Percentiles rank a stretch among this genome's conserved stretches.
These are phyloP conservation scores for Atractosteus spatula DNA, from an alignment of 2,113 vertebrate genomes.

Conservation along the genomic window DNA sequence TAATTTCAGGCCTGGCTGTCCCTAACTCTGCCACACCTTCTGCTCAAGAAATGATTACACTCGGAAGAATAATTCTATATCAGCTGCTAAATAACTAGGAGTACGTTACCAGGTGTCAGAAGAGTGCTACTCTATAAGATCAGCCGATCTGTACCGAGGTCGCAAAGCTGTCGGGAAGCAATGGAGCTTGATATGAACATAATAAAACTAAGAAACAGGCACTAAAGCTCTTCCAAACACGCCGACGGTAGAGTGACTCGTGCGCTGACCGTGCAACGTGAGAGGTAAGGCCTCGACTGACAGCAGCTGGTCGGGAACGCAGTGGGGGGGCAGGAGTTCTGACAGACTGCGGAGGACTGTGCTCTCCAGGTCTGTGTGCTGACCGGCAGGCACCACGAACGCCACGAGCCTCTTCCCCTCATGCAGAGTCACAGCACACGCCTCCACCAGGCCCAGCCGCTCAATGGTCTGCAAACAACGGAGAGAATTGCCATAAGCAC, in stretches of 20 bases:
- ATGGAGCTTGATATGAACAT: too few species aligned
- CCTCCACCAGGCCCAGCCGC: conserved; percentile 70
- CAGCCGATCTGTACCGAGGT: too few species aligned
- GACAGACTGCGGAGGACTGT: conserved; percentile 63
- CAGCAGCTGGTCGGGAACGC: conserved; percentile 80
- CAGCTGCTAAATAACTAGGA: too few species aligned
- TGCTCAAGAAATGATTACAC: too few species aligned
- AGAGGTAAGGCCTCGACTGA: conserved; percentile 69
- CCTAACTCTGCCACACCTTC: too few species aligned
- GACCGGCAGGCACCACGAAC: conserved; percentile 68
- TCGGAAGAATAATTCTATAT: too few species aligned
- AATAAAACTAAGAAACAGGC: too few species aligned
- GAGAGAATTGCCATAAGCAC: background rate
- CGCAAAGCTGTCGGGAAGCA: too few species aligned
- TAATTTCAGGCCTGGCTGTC: background rate
- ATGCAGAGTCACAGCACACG: conserved; percentile 74
- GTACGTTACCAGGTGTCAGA: too few species aligned
- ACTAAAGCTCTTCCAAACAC: too few species aligned
- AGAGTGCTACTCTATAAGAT: too few species aligned
- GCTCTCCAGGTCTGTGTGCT: conserved; percentile 39
- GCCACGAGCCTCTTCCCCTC: conserved; percentile 71
- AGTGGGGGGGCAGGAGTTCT: conserved; percentile 65
- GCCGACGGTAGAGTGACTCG: too few species aligned
- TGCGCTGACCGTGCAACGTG: conserved; percentile 78
- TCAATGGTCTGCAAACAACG: conserved; percentile 65